phyloP scores from a whole-genome alignment of 2,888 invertebrate species.

The Gymnocheta viridis region DNA sequence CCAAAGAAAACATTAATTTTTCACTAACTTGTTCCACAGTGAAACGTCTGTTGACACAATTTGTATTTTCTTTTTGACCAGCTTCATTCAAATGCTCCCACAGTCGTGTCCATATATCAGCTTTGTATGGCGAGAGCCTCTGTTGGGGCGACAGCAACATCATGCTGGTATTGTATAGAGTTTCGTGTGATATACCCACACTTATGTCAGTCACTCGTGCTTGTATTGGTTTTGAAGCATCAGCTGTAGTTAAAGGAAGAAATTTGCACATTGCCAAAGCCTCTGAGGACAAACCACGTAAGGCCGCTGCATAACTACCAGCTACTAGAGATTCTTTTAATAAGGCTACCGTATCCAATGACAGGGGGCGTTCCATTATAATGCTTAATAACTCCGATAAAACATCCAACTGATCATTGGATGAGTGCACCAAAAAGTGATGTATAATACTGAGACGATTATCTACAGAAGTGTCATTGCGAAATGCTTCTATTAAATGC shows the following conservation, averaged over 20 bases:
- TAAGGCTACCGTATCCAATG: conserved; percentile 84
- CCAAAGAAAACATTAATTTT: conserved; percentile 89
- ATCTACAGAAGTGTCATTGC: conserved; percentile 86
- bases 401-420: conserved; percentile 86
- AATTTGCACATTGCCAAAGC: conserved; percentile 87
- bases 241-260: conserved; percentile 87
- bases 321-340: conserved; percentile 92
- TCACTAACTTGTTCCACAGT: conserved; percentile 88
- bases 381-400: conserved; percentile 88
- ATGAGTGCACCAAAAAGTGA: conserved; percentile 88
- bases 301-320: conserved; percentile 87
- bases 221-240: conserved; percentile 80
- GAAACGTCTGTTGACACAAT: conserved; percentile 83
- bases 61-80: conserved; percentile 82
- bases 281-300: conserved; percentile 88
- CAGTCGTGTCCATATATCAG: conserved; percentile 91
- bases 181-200: conserved; percentile 88
- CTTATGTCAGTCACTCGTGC: conserved; percentile 82
- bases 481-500: conserved; percentile 87
- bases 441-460: conserved; percentile 91
- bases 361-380: conserved; percentile 85
- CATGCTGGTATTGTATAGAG: conserved; percentile 90
- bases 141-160: conserved; percentile 93
- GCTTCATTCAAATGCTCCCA: conserved; percentile 88
- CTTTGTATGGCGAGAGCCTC: conserved; percentile 90